These are phyloP conservation scores for Pangasius djambal DNA, from an alignment of 2,797 vertebrate species.

Conservation along the genomic window DNA sequence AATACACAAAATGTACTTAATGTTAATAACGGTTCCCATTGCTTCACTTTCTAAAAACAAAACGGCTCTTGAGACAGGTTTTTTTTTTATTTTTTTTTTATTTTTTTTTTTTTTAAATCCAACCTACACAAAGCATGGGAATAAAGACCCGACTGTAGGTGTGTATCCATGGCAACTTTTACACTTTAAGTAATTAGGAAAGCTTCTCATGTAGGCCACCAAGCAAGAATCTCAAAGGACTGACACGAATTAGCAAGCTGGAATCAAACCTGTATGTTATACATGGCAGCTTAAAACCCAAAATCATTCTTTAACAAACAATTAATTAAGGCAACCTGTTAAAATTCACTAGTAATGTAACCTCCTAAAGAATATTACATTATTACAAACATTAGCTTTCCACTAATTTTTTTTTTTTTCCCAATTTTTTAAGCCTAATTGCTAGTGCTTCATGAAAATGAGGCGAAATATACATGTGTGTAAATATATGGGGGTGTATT, in stretches of 20 bases:
- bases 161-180: conserved; percentile 54
- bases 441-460: not conserved
- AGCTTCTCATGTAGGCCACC: conserved; percentile 15
- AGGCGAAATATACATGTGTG: not conserved
- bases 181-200: conserved; percentile 54
- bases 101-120: conserved; percentile 10
- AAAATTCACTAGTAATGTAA: not conserved
- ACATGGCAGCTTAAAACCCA: not conserved
- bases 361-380: not conserved
- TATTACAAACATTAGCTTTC: not conserved
- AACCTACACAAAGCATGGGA: conserved; percentile 40
- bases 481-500: not conserved
- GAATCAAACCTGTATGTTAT: not conserved
- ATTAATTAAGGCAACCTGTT: not conserved
- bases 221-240: conserved; percentile 14
- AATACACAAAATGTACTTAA: conserved; percentile 3
- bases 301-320: not conserved
- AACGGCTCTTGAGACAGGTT: conserved; percentile 21
- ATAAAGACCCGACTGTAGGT: conserved; percentile 47
- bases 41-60: conserved; percentile 29
- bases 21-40: conserved; percentile 1
- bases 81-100: too few relatives aligned
- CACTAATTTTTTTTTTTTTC: not conserved
- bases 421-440: too few relatives aligned
- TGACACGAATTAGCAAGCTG: conserved; percentile 16